These are phyloP conservation scores for Macquaria ambigua DNA, from an alignment of 2,113 vertebrate species.

Conservation along the genomic window DNA sequence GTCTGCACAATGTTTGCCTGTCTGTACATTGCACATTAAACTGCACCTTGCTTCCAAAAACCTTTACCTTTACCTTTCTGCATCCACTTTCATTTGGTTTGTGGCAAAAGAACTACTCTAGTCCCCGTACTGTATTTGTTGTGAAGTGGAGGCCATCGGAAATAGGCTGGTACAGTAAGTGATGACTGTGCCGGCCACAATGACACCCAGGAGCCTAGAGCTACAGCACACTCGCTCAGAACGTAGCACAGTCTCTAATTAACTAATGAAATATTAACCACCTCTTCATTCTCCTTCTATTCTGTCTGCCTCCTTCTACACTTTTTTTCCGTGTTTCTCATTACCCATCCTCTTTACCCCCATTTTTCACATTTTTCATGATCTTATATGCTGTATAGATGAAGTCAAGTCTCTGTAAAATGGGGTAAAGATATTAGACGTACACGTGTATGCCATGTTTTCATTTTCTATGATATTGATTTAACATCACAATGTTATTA, in stretches of 20 bases:
- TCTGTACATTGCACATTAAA: not conserved
- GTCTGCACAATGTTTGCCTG: not conserved
- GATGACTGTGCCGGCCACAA: conserved; percentile 78
- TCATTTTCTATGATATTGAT: conserved; percentile 38
- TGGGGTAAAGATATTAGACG: conserved; percentile 18
- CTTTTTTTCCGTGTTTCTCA: conserved; percentile 65
- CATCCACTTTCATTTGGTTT: not conserved
- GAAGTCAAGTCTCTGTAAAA: conserved; percentile 31
- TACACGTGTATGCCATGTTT: conserved; percentile 4
- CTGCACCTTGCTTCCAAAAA: not conserved
- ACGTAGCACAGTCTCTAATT: conserved; percentile 81
- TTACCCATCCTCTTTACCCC: conserved; percentile 65
- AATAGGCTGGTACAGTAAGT: conserved; percentile 78
- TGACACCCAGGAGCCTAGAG: conserved; percentile 81
- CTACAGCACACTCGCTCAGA: conserved; percentile 76
- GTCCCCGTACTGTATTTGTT: conserved; percentile 58
- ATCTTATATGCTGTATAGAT: conserved; percentile 30
- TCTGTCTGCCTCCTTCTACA: conserved; percentile 66
- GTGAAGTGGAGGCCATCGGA: conserved; percentile 64
- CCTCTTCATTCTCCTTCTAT: conserved; percentile 77
- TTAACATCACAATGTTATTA: conserved; percentile 15
- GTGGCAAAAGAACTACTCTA: conserved; percentile 5
- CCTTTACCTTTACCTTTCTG: not conserved
- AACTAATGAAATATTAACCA: conserved; percentile 86
- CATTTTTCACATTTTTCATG: conserved; percentile 66